These are phyloP conservation scores for Callipepla squamata DNA, from an alignment of 2,113 vertebrate species.

Conservation along the genomic window DNA sequence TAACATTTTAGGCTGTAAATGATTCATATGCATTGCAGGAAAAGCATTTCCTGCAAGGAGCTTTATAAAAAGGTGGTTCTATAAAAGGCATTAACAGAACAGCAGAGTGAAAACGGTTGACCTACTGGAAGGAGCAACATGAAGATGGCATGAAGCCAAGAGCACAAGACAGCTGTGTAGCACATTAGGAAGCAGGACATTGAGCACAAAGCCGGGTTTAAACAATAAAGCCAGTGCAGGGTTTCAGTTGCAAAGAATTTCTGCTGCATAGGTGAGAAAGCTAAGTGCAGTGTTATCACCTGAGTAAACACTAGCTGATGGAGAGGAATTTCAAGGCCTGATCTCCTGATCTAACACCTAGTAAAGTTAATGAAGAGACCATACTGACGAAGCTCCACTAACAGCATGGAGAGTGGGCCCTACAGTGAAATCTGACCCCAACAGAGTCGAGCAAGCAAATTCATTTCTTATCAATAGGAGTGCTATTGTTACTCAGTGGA, in stretches of 20 bases:
- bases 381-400: not conserved
- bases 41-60: not conserved
- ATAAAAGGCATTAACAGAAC: conserved; percentile 28
- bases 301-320: not conserved
- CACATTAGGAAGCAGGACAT: not conserved
- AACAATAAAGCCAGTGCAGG: not conserved
- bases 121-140: not conserved
- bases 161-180: rapidly evolving
- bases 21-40: not conserved
- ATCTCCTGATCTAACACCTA: not conserved
- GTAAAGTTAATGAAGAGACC: not conserved
- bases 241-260: not conserved
- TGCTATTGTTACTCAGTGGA: not conserved
- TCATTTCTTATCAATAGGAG: not conserved
- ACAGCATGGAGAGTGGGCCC: not conserved
- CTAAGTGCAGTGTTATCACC: not conserved
- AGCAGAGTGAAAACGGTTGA: not conserved
- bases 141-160: not conserved
- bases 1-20: not conserved
- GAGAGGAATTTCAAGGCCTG: not conserved
- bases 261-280: not conserved
- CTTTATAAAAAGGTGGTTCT: not conserved
- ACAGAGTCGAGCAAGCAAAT: not conserved
- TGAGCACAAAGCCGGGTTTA: not conserved
- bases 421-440: not conserved